Percentiles rank a stretch among this genome's conserved stretches.
Conservation (phyloP, 2,888 invertebrate genomes). For the Pteria penguin region DNA sequence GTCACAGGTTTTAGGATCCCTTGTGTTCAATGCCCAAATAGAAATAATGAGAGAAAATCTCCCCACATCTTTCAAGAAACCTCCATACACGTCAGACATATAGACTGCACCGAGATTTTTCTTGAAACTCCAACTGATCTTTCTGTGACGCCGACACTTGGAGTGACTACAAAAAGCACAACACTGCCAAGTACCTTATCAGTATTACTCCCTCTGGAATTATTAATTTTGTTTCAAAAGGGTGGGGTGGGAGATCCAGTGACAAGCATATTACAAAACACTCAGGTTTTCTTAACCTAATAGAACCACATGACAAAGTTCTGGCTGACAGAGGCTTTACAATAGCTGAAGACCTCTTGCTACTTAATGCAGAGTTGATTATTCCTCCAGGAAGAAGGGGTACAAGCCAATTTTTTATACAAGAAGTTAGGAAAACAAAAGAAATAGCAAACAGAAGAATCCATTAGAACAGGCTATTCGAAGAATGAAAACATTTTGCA, state of each 20-base stretch:
- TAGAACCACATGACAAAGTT: neutral
- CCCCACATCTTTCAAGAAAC: no score
- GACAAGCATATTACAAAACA: slow-evolving; percentile 3
- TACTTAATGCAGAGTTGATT: neutral
- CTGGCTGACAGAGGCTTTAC: slow-evolving; percentile 7
- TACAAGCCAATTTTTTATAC: neutral
- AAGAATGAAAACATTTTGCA: no score
- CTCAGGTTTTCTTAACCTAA: neutral
- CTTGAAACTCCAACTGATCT: no score
- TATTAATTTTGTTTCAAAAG: neutral
- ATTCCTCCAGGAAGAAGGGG: neutral
- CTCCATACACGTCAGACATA: no score
- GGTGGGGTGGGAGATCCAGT: slow-evolving; percentile 4
- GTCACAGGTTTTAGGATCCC: no score
- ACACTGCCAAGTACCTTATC: slow-evolving; percentile 1
- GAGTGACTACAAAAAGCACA: no score
- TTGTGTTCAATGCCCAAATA: no score
- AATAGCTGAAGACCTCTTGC: no score
- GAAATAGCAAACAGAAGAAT: neutral
- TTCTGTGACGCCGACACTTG: no score
- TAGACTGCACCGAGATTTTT: no score
- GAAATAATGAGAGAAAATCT: no score
- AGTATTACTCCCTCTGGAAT: neutral
- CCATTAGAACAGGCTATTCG: no score
- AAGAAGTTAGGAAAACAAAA: neutral